A percentile compares a stretch with the other conserved stretches of the same genome.
Conservation (phyloP, 1,140 invertebrate genomes). For the Choristoneura fumiferana region DNA sequence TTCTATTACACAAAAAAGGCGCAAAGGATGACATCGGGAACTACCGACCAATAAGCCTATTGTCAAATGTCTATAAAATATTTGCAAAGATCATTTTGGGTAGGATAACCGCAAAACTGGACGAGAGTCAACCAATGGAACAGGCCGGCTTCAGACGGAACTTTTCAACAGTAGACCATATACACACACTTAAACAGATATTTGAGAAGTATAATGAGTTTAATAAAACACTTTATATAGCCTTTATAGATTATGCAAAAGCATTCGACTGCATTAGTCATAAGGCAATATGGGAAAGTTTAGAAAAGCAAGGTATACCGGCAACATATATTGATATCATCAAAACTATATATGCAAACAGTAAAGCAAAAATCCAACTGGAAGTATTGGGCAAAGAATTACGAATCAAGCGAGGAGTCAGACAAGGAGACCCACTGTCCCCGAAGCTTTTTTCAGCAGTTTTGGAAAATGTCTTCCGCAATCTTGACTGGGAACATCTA, state of each 20-base stretch:
- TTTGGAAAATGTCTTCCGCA: too few relatives aligned
- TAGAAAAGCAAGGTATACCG: slow-evolving; percentile 18
- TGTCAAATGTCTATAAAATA: too few relatives aligned
- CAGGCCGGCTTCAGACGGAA: slow-evolving; percentile 1
- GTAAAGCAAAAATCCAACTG: slow-evolving; percentile 24
- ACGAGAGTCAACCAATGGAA: slow-evolving; percentile 10
- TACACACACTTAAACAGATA: slow-evolving; percentile 22
- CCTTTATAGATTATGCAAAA: slow-evolving; percentile 23
- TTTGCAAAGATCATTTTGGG: neutral
- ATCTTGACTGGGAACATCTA: too few relatives aligned
- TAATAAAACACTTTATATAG: slow-evolving; percentile 25
- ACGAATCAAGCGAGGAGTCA: too few relatives aligned
- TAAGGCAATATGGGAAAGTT: neutral
- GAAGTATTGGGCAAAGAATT: slow-evolving; percentile 16
- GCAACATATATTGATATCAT: slow-evolving; percentile 15
- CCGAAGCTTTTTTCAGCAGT: too few relatives aligned
- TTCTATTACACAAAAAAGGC: slow-evolving; percentile 28
- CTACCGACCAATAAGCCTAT: neutral
- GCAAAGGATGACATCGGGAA: slow-evolving; percentile 8
- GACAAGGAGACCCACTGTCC: too few relatives aligned
- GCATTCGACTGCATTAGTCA: slow-evolving; percentile 11
- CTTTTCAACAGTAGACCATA: slow-evolving; percentile 11
- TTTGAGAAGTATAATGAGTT: slow-evolving; percentile 27
- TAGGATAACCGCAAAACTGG: neutral
- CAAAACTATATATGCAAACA: slow-evolving; percentile 3